Evolutionary conservation across 1,140 invertebrate species (phyloP).

Genomic region (Leptopilina boulardi): DNA sequence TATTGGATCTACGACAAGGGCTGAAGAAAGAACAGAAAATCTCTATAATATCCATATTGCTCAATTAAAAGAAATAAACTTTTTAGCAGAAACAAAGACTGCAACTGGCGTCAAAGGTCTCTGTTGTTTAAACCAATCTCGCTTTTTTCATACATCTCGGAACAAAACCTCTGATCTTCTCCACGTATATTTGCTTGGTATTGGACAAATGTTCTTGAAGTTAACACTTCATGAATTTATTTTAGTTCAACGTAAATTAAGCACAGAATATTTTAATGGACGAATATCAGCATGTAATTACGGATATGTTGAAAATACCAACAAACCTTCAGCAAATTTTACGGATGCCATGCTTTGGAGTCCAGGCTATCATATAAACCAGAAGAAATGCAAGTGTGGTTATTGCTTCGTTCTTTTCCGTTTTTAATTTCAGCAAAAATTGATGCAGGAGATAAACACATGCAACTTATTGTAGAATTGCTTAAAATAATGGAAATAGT

Average conservation of each 20-base stretch:
- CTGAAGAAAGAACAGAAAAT: not conserved
- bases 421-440: conserved; percentile 44
- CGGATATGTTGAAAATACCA: conserved; percentile 49
- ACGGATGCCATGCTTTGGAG: conserved; percentile 26
- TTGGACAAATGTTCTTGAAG: conserved; percentile 49
- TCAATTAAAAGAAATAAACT: not conserved
- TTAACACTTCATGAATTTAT: conserved; percentile 43
- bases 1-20: not conserved
- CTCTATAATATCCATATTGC: not conserved
- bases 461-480: conserved; percentile 35
- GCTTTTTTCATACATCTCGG: conserved; percentile 51
- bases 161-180: conserved; percentile 55
- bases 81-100: conserved; percentile 30
- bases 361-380: conserved; percentile 32
- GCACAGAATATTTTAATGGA: conserved; percentile 43
- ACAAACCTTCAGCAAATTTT: conserved; percentile 57
- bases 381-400: conserved; percentile 49
- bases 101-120: conserved; percentile 42
- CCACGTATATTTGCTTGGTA: conserved; percentile 52
- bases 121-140: conserved; percentile 42
- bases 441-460: conserved; percentile 33
- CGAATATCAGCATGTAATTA: conserved; percentile 47
- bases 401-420: conserved; percentile 44
- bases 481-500: not conserved
- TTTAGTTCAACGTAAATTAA: conserved; percentile 35